phyloP scores from a whole-genome alignment of 2,797 vertebrate genomes.

The Philypnodon macrostomus region DNA sequence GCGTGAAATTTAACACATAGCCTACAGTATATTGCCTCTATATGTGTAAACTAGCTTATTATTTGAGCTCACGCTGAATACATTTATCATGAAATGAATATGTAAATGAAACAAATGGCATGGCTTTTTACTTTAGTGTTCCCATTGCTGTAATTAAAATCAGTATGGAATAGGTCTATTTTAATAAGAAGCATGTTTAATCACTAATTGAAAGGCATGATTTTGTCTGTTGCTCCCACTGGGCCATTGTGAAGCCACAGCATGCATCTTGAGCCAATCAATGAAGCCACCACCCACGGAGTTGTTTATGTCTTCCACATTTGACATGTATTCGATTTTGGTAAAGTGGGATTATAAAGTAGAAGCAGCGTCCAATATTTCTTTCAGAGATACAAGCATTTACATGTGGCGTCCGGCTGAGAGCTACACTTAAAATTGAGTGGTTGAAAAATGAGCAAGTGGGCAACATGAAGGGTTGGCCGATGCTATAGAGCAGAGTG shows the following conservation, averaged over 20 bases:
- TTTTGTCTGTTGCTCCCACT: conserved; percentile 17
- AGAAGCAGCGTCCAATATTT: conserved; percentile 57
- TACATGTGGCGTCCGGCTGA: conserved; percentile 32
- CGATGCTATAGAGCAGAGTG: neutral
- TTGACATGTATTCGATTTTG: conserved; percentile 65
- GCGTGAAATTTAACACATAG: no score
- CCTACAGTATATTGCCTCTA: no score
- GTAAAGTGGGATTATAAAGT: conserved; percentile 63
- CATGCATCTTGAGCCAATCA: conserved; percentile 43
- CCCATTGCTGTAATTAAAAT: conserved; percentile 28
- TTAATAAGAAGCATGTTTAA: conserved; percentile 41
- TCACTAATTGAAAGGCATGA: conserved; percentile 17
- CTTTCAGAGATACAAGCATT: conserved; percentile 25
- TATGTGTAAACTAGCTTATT: neutral
- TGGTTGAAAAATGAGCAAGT: conserved; percentile 17
- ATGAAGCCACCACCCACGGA: conserved; percentile 52
- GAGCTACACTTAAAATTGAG: conserved; percentile 21
- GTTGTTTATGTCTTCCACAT: conserved; percentile 49
- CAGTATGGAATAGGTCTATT: conserved; percentile 36
- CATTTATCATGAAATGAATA: conserved; percentile 1
- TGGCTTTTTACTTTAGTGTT: conserved; percentile 26
- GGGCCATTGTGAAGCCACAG: conserved; percentile 33
- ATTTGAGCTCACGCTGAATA: neutral
- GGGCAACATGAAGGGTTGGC: conserved; percentile 15
- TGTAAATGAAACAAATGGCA: conserved; percentile 10